Evolutionary conservation across 1,140 invertebrate species (phyloP), one percentile per base, ranked within the genome.

Genomic region (Diprion similis): DNA sequence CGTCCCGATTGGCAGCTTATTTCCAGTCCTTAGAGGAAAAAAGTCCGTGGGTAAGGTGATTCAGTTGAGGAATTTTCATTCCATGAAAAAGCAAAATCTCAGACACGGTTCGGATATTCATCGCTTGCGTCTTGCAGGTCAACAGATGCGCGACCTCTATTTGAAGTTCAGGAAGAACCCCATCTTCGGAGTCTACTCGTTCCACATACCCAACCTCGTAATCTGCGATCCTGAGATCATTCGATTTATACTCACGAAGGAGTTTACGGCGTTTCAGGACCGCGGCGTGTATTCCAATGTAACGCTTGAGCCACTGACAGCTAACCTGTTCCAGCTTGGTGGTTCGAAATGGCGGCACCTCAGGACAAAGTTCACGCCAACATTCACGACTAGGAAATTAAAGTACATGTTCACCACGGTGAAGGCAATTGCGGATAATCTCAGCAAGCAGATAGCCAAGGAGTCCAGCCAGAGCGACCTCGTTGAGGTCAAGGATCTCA

Each of bases 321-420:
- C 88, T 7, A 89, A 91, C 74, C 78, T 93, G 46, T 89, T 92
- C 65, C 77, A 81, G 17, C 64, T 89, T 19, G 75, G 82, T 10
- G 86, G 85, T 0, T 81, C 88, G 19, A 77, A 87, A 74, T 92
- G 91, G 91, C 87, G 84, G 66, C 83, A 79, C 46, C 70, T 92
- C 0, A 82, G 91, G 46, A 75, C 80, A 0, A 90, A 90, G 71
- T 71, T 92, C 6, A 87, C 88, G 0, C 90, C 91, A 0, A 87
- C 89, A 6, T 92, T 92, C 75, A 90, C 90, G 0, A 86, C 90
- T 0, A 88, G 86, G 7, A 92, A 91, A 81, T 81, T 92, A 10
- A 91, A 90, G 78, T 78, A 76, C 0, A 91, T 92, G 88, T 90
- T 91, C 11, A 74, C 76, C 1, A 82, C 88, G 0, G 78, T 91